These are phyloP conservation scores for Rhimphoctona megacephalus DNA, from an alignment of 2,888 invertebrate species.

Conservation along the genomic window DNA sequence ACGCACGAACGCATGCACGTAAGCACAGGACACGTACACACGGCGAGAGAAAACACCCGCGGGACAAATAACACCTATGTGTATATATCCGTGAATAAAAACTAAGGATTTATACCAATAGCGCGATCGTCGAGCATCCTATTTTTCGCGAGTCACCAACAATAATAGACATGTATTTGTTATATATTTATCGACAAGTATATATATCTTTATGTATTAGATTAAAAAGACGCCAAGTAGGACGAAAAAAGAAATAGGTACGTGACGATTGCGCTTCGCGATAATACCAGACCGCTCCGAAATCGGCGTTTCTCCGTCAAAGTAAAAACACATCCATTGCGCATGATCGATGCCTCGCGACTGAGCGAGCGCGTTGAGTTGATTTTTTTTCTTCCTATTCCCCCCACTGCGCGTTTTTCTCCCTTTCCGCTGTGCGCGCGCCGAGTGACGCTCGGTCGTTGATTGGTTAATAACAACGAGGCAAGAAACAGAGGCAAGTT, in stretches of 20 bases:
- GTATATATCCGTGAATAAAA: neutral
- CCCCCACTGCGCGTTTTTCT: slow-evolving; percentile 4
- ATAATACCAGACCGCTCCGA: slow-evolving; percentile 32
- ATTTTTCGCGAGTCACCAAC: slow-evolving; percentile 23
- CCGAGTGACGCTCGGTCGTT: slow-evolving; percentile 10
- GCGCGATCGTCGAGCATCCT: slow-evolving; percentile 9
- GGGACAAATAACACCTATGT: neutral
- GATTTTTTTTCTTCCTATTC: neutral
- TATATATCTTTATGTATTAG: slow-evolving; percentile 1
- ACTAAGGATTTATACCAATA: slow-evolving; percentile 1
- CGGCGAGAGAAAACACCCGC: neutral
- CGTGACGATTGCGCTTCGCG: slow-evolving; percentile 13
- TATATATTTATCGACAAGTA: neutral
- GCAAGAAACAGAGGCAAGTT: neutral
- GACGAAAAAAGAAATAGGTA: neutral
- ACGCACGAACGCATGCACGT: slow-evolving; percentile 1
- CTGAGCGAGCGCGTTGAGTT: slow-evolving; percentile 12
- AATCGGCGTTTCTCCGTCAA: slow-evolving; percentile 30
- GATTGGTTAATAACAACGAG: slow-evolving; percentile 40
- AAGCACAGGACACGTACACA: neutral
- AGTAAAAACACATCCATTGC: slow-evolving; percentile 37
- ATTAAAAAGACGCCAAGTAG: slow-evolving; percentile 15
- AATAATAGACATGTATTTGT: neutral
- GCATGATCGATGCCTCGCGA: slow-evolving; percentile 56
- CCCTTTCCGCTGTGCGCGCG: slow-evolving; percentile 21